Evolutionary conservation across 2,797 vertebrate species (phyloP), one percentile per base, ranked within the genome.

Genomic region (Gymnopithys bicolor): DNA sequence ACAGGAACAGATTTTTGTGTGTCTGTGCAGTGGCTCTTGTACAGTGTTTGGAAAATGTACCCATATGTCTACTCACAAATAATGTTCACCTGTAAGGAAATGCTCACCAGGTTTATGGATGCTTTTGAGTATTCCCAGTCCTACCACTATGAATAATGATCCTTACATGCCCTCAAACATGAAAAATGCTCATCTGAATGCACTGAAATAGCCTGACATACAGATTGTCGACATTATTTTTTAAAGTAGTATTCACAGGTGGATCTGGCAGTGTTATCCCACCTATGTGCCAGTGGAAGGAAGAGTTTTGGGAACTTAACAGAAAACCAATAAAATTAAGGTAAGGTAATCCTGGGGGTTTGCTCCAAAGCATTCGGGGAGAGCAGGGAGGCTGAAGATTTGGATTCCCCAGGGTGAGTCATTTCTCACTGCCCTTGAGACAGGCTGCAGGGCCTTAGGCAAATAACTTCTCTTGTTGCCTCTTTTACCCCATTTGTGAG

Each of bases 41-140:
- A 10, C 8, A 86, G 89, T 84, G 70, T 87, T 94, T 89, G 91
- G 93, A 94, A 97, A 97, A 96, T 82, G 87, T 91, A 96, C 95
- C 95, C 94, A 96, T 90, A 95, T 87, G 95, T 96, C 94, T 96
- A 93, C 90, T 96, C 93, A 92, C 90, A 95, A 96, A 96, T 97
- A 96, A 96, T 88, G 85, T 94, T 96, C 94, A 96, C 94, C 96
- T 96, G 92, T 90, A 96, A 96, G 93, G 93, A 97, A 96, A 96
- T 96, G 93, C 81, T 93, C 89, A 90, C 87, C 92, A 95, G 92
- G 89, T 96, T 96, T 96, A 96, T 96, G 92, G 94, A 93, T 94
- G 94, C 90, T 94, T 69, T 96, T 95, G 91, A 97, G 94, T 94
- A 91, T 94, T 96, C 93, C 94, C 97, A 95, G 88, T 90, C 90